Conservation (phyloP, 2,888 invertebrate genomes). For the Pristionchus exspectatus region DNA sequence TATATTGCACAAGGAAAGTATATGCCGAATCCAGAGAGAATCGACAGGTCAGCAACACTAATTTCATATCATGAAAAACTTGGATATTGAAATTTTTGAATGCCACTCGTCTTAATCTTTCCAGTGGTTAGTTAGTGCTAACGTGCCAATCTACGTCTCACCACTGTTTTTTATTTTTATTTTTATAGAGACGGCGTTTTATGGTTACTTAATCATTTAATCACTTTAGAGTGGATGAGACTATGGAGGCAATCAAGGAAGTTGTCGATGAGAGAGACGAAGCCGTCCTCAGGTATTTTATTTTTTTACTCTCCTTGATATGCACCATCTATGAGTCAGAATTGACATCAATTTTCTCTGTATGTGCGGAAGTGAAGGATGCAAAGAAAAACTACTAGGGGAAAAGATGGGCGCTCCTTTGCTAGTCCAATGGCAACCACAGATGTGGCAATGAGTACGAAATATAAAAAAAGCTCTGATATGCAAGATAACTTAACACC, state of each 20-base stretch:
- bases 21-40: conserved; percentile 77
- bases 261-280: conserved; percentile 93
- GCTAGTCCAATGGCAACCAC: too few species aligned
- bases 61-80: background rate
- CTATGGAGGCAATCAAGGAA: conserved; percentile 93
- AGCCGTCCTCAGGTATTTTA: conserved; percentile 81
- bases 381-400: too few species aligned
- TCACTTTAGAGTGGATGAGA: conserved; percentile 79
- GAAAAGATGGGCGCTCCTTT: too few species aligned
- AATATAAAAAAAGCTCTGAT: too few species aligned
- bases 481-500: too few species aligned
- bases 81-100: too few species aligned
- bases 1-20: conserved; percentile 82
- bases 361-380: too few species aligned
- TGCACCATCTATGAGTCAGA: background rate
- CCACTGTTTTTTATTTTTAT: background rate
- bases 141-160: too few species aligned
- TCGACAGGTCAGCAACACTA: conserved; percentile 65
- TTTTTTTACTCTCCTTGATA: background rate
- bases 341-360: too few species aligned
- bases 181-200: background rate
- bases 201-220: background rate
- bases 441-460: too few species aligned
- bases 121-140: too few species aligned
- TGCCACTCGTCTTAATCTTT: too few species aligned